A percentile compares a stretch with the other conserved stretches of the same genome.
phyloP scores from a whole-genome alignment of 2,888 invertebrate species.

The Pyrrhosoma nymphula region DNA sequence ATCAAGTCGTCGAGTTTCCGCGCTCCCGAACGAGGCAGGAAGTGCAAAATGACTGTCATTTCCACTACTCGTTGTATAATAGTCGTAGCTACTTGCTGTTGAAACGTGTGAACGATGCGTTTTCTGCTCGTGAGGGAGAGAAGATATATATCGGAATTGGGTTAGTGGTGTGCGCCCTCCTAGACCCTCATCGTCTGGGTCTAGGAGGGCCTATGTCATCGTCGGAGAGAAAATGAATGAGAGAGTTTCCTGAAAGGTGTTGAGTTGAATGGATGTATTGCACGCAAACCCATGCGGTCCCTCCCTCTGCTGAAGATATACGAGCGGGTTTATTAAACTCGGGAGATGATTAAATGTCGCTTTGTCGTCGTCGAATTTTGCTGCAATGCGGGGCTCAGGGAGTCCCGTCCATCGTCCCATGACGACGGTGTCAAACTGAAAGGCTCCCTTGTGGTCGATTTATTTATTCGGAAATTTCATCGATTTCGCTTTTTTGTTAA shows the following conservation, averaged over 20 bases:
- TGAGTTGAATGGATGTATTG: background rate
- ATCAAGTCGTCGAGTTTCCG: background rate
- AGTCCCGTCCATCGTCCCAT: background rate
- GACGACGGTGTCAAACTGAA: background rate
- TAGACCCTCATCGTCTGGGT: no score
- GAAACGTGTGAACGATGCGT: background rate
- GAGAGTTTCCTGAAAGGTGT: background rate
- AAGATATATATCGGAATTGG: background rate
- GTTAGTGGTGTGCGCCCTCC: background rate
- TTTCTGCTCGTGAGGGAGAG: background rate
- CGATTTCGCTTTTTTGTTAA: background rate
- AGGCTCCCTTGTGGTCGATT: background rate
- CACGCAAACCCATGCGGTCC: conserved; percentile 5
- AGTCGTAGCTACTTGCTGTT: background rate
- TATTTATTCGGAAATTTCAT: background rate
- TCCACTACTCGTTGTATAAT: background rate
- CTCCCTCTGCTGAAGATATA: background rate
- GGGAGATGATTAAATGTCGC: conserved; percentile 1
- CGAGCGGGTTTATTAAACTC: conserved; percentile 1
- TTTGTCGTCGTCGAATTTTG: background rate
- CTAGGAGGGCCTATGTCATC: background rate
- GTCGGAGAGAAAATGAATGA: background rate
- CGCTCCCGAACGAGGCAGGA: background rate
- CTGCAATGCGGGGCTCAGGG: background rate
- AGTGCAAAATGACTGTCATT: background rate